Percentiles rank a stretch among this genome's conserved stretches.
phyloP scores from a whole-genome alignment of 2,888 invertebrate genomes.

The Drosophila pegasa region DNA sequence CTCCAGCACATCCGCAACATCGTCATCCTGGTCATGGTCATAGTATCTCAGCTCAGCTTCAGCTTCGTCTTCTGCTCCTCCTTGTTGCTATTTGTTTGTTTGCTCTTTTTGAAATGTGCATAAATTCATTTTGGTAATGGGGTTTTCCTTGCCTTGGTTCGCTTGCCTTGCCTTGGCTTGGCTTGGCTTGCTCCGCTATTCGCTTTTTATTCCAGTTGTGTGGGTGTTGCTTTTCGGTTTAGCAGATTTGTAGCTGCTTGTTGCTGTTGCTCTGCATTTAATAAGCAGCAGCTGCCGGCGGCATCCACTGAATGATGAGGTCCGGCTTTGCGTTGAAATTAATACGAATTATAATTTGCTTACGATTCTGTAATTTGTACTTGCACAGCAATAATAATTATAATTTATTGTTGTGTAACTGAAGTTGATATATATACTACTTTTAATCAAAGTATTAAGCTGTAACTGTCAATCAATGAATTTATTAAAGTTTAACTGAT shows the following conservation, averaged over 20 bases:
- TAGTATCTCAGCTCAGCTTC: slow-evolving; percentile 19
- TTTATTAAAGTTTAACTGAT: too few relatives aligned
- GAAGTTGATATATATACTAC: background rate
- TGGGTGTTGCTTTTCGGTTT: slow-evolving; percentile 56
- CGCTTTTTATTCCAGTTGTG: slow-evolving; percentile 15
- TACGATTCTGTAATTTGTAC: slow-evolving; percentile 44
- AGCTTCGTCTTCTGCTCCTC: slow-evolving; percentile 11
- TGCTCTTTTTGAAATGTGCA: slow-evolving; percentile 72
- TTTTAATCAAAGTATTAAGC: background rate
- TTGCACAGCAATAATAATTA: slow-evolving; percentile 1
- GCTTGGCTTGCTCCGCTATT: slow-evolving; percentile 17
- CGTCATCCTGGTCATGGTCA: slow-evolving; percentile 49
- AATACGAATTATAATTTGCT: slow-evolving; percentile 58
- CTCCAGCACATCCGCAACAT: slow-evolving; percentile 42
- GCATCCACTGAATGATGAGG: slow-evolving; percentile 31
- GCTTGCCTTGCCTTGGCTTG: slow-evolving; percentile 12
- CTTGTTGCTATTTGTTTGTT: slow-evolving; percentile 50
- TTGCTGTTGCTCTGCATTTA: slow-evolving; percentile 38
- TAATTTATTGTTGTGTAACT: slow-evolving; percentile 27
- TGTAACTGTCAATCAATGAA: too few relatives aligned
- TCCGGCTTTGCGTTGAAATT: slow-evolving; percentile 51
- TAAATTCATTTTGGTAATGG: slow-evolving; percentile 78
- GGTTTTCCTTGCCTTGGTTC: slow-evolving; percentile 60
- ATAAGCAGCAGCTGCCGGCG: slow-evolving; percentile 54
- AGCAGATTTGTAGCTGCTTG: slow-evolving; percentile 65